Base-by-base conservation (phyloP, 1,140 invertebrate species). In the Helicoverpa armigera region DNA sequence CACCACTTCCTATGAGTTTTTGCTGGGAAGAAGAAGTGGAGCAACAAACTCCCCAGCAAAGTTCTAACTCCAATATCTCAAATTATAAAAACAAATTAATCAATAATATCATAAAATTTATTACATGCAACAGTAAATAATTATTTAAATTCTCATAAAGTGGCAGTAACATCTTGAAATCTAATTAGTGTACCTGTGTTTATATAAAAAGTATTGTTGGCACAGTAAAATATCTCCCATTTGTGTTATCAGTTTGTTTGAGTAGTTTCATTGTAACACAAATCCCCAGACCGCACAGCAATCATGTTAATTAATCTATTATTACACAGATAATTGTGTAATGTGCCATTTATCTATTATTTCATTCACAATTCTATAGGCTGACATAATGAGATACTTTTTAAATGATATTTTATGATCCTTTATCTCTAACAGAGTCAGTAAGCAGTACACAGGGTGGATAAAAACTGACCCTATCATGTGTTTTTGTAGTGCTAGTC, bases 291-390 rank as follows among this genome's bases (percentile, higher is more conserved):
- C 23, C 14, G 23, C 35, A 67, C 4, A 5, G 63, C 65, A 69
- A 70, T 31, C 7, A 29, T 14, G 29, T 70, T 31, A 70, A 70
- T 70, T 18, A 70, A 53, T 70, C 67, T 70, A 70, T 70, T 70
- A 53, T 70, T 53, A 70, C 50, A 14, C 18, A 53, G 67, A 70
- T 70, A 70, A 54, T 70, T 51, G 43, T 70, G 50, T 70, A 70
- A 70, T 43, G n/a, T 43, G 31, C 2, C 7, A 7, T 51, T 70
- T 70, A 53, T 69, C 48, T 69, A 51, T 51, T 31, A 53, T 54
- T 70, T 5, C 35, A 53, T 70, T 70, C 67, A 70, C 35, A n/a
- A 53, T 43, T 9, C 48, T 53, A 31, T 51, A 7, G 53, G 13
- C 43, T 18, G 4, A 18, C 60, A 58, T 58, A 58, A 43, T 43